Evolutionary conservation across 2,113 vertebrate genomes (phyloP).

Genomic region (Hippolais icterina): DNA sequence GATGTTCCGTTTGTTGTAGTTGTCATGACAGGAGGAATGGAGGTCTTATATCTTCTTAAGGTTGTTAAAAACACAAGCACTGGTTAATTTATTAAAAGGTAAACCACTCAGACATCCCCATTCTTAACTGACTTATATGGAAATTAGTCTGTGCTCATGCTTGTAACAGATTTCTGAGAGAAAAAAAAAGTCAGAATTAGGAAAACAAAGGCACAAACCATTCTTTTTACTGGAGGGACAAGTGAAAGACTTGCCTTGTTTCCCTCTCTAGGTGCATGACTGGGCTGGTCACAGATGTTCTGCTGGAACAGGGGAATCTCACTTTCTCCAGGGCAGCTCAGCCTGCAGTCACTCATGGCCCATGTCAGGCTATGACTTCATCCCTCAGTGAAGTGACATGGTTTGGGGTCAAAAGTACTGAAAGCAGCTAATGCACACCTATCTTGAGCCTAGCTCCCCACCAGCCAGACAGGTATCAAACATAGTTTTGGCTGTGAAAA

Average conservation of each 20-base stretch:
- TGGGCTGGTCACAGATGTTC: neutral
- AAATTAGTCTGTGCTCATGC: neutral
- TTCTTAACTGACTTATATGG: neutral
- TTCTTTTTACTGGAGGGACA: neutral
- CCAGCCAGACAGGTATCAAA: neutral
- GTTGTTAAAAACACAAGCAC: neutral
- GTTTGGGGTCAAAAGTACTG: neutral
- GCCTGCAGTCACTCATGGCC: neutral
- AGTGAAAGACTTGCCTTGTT: neutral
- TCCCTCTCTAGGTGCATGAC: neutral
- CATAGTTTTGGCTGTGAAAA: neutral
- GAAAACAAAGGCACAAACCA: neutral
- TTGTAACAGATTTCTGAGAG: neutral
- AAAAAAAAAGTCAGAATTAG: neutral
- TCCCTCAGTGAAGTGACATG: neutral
- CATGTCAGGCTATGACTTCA: neutral
- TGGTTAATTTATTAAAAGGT: conserved; percentile 24
- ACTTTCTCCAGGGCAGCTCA: neutral
- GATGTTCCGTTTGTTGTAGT: neutral
- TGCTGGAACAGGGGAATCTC: neutral
- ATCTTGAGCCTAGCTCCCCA: neutral
- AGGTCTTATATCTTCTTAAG: neutral
- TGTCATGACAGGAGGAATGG: neutral
- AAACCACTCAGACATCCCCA: neutral
- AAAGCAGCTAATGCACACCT: neutral